Evolutionary conservation across 2,113 vertebrate genomes (phyloP).

Genomic region (Megaceryle torquata): DNA sequence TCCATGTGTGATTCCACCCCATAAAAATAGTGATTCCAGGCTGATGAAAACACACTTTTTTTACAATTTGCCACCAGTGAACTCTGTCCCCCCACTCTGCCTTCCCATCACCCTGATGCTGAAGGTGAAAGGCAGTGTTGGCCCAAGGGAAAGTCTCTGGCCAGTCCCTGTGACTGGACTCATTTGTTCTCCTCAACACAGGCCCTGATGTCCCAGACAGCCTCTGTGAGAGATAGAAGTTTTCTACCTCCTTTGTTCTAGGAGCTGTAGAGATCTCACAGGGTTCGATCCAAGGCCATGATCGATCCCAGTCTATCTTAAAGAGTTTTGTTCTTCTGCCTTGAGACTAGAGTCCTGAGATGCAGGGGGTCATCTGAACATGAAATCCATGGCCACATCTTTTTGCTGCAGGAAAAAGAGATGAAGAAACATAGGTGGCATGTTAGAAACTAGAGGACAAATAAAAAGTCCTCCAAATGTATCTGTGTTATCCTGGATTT

Average conservation of each 20-base stretch:
- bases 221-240: neutral
- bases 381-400: neutral
- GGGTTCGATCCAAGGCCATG: neutral
- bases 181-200: neutral
- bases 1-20: conserved; percentile 25
- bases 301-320: neutral
- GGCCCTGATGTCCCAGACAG: neutral
- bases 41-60: neutral
- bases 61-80: neutral
- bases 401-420: neutral
- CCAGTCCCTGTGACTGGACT: neutral
- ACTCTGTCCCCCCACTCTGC: neutral
- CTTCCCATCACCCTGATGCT: neutral
- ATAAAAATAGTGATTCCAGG: neutral
- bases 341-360: neutral
- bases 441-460: neutral
- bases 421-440: neutral
- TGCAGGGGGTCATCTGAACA: neutral
- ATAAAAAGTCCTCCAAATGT: neutral
- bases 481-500: neutral
- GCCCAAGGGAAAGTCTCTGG: neutral
- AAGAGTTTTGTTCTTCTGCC: neutral
- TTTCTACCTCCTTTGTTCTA: neutral
- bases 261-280: neutral
- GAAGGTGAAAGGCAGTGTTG: neutral